Evolutionary conservation across 2,888 invertebrate genomes (phyloP).

Genomic region (Cepaea hortensis): DNA sequence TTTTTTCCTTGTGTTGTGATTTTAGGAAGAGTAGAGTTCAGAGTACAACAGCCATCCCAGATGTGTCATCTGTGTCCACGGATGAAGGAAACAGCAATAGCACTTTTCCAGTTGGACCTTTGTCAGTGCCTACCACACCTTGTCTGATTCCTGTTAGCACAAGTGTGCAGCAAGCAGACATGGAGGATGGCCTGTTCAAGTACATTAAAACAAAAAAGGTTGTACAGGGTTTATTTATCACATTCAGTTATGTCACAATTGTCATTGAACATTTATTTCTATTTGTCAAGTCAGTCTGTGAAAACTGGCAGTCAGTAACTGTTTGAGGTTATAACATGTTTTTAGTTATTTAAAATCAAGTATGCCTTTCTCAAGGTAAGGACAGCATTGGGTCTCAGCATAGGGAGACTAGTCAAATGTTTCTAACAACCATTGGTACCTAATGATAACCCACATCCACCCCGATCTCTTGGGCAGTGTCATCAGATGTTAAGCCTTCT

Average conservation of each 20-base stretch:
- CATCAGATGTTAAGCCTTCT: too few species aligned
- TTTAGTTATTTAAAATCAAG: too few species aligned
- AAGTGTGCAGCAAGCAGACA: constrained; percentile 51
- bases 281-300: too few species aligned
- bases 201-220: constrained; percentile 94
- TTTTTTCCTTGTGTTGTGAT: neutral
- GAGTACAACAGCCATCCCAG: constrained; percentile 55
- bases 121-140: constrained; percentile 57
- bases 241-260: neutral
- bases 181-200: constrained; percentile 85
- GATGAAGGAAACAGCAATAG: constrained; percentile 80
- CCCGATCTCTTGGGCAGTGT: too few species aligned
- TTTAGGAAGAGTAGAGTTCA: constrained; percentile 57
- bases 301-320: too few species aligned
- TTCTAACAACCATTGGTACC: too few species aligned
- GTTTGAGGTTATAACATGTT: too few species aligned
- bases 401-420: too few species aligned
- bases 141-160: constrained; percentile 54
- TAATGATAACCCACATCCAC: too few species aligned
- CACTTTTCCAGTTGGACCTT: constrained; percentile 55
- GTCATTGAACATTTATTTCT: neutral
- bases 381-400: too few species aligned
- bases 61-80: constrained; percentile 83
- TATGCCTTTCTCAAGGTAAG: too few species aligned
- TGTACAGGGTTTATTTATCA: constrained; percentile 40